These are phyloP conservation scores for Podarcis siculus DNA, from an alignment of 2,797 vertebrate species.

Conservation along the genomic window DNA sequence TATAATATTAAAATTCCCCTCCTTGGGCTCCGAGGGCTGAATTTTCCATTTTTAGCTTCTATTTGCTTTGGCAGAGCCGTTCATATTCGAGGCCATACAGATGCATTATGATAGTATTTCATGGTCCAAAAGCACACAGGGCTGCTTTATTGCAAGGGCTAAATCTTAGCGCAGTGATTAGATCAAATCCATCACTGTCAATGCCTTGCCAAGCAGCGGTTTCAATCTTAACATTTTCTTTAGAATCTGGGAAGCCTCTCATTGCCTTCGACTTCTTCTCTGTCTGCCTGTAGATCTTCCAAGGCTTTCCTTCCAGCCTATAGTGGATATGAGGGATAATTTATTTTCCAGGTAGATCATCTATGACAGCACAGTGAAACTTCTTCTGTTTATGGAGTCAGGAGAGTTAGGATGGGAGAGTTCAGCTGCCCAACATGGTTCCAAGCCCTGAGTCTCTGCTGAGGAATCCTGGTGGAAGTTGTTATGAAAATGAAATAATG, in stretches of 20 bases:
- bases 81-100: slow-evolving; percentile 48
- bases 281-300: not conserved
- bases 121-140: slow-evolving; percentile 39
- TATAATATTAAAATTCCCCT: slow-evolving; percentile 40
- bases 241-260: not conserved
- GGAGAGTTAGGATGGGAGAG: not conserved
- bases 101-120: slow-evolving; percentile 5
- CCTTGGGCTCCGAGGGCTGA: not conserved
- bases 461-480: not conserved
- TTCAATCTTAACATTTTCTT: accelerated
- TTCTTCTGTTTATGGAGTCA: not conserved
- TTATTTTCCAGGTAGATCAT: not conserved
- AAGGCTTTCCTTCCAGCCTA: accelerated
- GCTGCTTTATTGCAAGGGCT: slow-evolving; percentile 14
- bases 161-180: not conserved
- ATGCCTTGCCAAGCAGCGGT: slow-evolving; percentile 3
- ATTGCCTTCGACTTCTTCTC: not conserved
- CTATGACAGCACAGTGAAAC: too few species aligned
- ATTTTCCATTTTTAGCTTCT: slow-evolving; percentile 59
- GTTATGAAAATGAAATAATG: not conserved
- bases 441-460: not conserved
- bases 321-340: not conserved
- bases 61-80: slow-evolving; percentile 64
- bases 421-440: not conserved
- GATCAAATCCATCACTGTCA: not conserved